Conservation (phyloP, 1,140 invertebrate genomes). For the Psilanteris sp. region DNA sequence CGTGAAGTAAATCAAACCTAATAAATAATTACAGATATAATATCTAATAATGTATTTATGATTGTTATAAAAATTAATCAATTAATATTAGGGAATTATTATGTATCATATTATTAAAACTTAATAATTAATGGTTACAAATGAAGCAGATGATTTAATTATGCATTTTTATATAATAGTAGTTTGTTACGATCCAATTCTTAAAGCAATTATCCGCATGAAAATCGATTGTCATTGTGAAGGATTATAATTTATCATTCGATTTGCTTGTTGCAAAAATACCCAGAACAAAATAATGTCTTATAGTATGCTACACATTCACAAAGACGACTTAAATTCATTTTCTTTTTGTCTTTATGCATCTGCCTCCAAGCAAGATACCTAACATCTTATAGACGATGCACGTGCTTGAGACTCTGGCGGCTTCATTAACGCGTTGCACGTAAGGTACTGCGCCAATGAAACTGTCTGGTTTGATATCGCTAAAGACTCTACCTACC, state of each 20-base stretch:
- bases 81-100: too few species aligned
- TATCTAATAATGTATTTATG: too few species aligned
- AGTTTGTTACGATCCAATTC: too few species aligned
- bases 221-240: too few species aligned
- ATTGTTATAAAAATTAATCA: too few species aligned
- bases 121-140: too few species aligned
- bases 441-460: constrained; percentile 45
- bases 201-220: too few species aligned
- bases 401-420: constrained; percentile 42
- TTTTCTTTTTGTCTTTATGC: constrained; percentile 23
- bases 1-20: too few species aligned
- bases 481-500: constrained; percentile 38
- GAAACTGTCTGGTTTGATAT: constrained; percentile 44
- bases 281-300: neutral
- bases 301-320: constrained; percentile 10
- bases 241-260: neutral
- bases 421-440: constrained; percentile 45
- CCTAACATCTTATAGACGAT: constrained; percentile 25
- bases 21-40: too few species aligned
- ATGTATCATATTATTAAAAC: too few species aligned
- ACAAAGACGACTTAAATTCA: constrained; percentile 13
- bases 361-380: constrained; percentile 15
- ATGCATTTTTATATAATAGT: too few species aligned
- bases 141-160: too few species aligned
- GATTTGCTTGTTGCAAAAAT: neutral